Percentiles rank a stretch among this genome's conserved stretches.
Conservation (phyloP, 2,888 invertebrate species). For the Drosophila meridionalis region DNA sequence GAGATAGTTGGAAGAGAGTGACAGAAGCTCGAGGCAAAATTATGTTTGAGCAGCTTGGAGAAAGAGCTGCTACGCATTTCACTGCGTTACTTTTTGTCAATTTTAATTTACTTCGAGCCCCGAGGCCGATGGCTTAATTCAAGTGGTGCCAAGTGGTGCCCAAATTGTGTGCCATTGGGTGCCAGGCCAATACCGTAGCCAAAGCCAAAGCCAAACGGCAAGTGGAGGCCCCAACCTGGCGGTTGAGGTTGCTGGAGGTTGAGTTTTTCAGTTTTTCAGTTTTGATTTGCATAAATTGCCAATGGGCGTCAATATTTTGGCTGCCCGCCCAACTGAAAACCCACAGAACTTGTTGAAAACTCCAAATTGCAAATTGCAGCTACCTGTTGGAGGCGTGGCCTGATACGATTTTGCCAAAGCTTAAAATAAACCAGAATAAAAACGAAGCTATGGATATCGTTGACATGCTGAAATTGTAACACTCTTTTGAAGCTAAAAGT, state of each 20-base stretch:
- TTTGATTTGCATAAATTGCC: constrained; percentile 78
- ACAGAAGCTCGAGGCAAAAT: constrained; percentile 32
- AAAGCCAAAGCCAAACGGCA: constrained; percentile 21
- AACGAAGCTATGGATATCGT: neutral
- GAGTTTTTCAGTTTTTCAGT: constrained; percentile 25
- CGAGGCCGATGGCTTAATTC: constrained; percentile 59
- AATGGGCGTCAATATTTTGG: constrained; percentile 56
- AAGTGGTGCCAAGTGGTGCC: constrained; percentile 49
- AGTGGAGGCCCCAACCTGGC: constrained; percentile 16
- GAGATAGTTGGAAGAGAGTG: constrained; percentile 11
- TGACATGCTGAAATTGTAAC: neutral
- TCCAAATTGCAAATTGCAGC: constrained; percentile 56
- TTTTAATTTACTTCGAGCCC: constrained; percentile 67
- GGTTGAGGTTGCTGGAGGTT: constrained; percentile 34
- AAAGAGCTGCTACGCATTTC: constrained; percentile 51
- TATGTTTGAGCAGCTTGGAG: constrained; percentile 31
- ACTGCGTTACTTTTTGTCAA: constrained; percentile 58
- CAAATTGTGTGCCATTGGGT: constrained; percentile 50
- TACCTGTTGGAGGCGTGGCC: constrained; percentile 66
- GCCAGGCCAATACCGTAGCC: constrained; percentile 25
- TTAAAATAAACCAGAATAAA: neutral
- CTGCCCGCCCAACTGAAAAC: neutral
- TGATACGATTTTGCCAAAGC: constrained; percentile 30
- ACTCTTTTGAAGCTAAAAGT: neutral
- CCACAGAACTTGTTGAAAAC: constrained; percentile 54